A percentile compares a stretch with the other conserved stretches of the same genome.
These are phyloP conservation scores for Oreochromis tanganicae DNA, from an alignment of 2,113 vertebrate species.

Conservation along the genomic window DNA sequence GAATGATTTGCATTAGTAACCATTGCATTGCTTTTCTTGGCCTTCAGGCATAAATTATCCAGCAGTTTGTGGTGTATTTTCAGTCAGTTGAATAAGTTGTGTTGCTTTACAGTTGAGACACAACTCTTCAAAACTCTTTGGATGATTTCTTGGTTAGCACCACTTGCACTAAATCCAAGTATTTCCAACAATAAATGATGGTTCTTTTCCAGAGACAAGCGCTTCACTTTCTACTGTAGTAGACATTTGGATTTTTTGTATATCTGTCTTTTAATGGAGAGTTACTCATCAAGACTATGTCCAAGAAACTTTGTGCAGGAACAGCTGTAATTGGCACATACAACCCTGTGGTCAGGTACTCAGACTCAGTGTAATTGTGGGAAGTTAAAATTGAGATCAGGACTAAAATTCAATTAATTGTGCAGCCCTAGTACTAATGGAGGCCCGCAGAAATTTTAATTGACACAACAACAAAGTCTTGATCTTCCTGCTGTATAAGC, in stretches of 20 bases:
- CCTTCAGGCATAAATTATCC: not conserved
- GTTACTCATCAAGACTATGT: not conserved
- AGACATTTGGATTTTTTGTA: not conserved
- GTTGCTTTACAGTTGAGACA: not conserved
- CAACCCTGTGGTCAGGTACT: not conserved
- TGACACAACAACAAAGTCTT: not conserved
- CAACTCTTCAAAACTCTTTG: not conserved
- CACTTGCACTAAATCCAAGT: not conserved
- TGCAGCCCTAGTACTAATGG: not conserved
- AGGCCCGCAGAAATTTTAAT: not conserved
- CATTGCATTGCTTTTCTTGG: not conserved
- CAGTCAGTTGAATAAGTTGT: not conserved
- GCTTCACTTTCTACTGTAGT: not conserved
- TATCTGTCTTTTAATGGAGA: not conserved
- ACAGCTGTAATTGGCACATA: not conserved
- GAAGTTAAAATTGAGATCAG: not conserved
- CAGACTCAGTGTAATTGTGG: not conserved
- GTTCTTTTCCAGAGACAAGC: not conserved
- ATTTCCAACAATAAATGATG: not conserved
- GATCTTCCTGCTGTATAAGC: not conserved
- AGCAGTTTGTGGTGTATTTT: not conserved
- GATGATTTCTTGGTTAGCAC: not conserved
- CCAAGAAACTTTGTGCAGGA: not conserved
- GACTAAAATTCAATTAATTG: not conserved
- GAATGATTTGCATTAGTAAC: not conserved